Percentiles rank a stretch among this genome's conserved stretches.
These are phyloP conservation scores for Osmerus mordax DNA, from an alignment of 2,113 vertebrate genomes.

Conservation along the genomic window DNA sequence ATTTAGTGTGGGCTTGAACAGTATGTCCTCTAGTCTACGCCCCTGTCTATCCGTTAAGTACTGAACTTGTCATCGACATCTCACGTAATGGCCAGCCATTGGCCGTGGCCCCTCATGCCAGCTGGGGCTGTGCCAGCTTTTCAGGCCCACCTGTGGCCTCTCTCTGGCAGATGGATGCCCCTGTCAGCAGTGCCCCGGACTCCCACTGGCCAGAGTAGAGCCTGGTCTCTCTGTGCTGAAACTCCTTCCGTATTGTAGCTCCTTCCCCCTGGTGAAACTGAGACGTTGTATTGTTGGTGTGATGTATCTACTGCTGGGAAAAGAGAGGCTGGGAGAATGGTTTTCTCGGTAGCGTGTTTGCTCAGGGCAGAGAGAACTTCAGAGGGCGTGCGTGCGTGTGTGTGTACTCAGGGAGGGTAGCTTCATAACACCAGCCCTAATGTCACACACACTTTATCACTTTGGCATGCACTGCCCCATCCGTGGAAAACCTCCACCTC, in stretches of 20 bases:
- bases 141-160: neutral
- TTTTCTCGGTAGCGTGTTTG: conserved; percentile 46
- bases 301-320: too few species aligned
- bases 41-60: too few species aligned
- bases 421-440: conserved; percentile 40
- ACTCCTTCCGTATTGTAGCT: neutral
- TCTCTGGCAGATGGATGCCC: conserved; percentile 38
- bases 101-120: conserved; percentile 5
- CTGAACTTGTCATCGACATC: too few species aligned
- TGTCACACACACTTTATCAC: conserved; percentile 27
- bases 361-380: conserved; percentile 46
- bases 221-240: neutral
- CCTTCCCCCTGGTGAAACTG: too few species aligned
- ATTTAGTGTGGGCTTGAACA: too few species aligned
- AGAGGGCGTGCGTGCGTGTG: conserved; percentile 36
- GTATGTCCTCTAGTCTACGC: too few species aligned
- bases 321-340: conserved; percentile 3
- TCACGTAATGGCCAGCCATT: neutral
- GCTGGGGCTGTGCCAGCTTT: conserved; percentile 16
- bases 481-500: too few species aligned
- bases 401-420: conserved; percentile 61
- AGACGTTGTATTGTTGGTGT: too few species aligned
- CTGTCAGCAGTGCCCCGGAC: conserved; percentile 14
- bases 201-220: conserved; percentile 36
- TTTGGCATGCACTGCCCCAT: neutral